Conservation (phyloP, 2,888 invertebrate genomes). For the Syrista parreyssii region DNA sequence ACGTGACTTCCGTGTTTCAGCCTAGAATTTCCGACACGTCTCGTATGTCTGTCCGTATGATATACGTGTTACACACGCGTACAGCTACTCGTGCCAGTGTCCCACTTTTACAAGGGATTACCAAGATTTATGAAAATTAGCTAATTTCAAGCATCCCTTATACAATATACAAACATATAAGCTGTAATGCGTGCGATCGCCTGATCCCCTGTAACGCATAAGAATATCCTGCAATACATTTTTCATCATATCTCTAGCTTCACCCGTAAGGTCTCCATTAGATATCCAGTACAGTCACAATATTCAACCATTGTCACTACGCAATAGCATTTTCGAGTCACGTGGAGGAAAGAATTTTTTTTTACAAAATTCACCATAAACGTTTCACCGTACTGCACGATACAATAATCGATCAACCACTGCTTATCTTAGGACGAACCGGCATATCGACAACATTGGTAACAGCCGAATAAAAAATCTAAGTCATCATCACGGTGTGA, state of each 20-base stretch:
- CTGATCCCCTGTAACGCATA: not conserved
- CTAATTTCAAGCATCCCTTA: not conserved
- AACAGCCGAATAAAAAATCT: too few relatives aligned
- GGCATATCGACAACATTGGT: too few relatives aligned
- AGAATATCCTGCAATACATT: not conserved
- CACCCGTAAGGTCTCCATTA: too few relatives aligned
- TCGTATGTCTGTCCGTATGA: not conserved
- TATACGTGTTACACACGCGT: not conserved
- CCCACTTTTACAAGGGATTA: not conserved
- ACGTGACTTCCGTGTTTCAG: not conserved
- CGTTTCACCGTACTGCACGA: too few relatives aligned
- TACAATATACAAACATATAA: not conserved
- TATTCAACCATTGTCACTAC: too few relatives aligned
- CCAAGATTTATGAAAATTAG: not conserved
- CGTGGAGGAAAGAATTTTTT: rapidly evolving
- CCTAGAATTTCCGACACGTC: not conserved
- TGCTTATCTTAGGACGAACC: too few relatives aligned
- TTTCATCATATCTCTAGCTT: not conserved
- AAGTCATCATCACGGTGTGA: too few relatives aligned
- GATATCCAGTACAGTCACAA: too few relatives aligned
- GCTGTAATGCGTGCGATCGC: not conserved
- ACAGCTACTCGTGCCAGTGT: not conserved
- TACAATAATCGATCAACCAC: too few relatives aligned
- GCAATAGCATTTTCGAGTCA: too few relatives aligned
- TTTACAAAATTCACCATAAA: too few relatives aligned